These are phyloP conservation scores for Drosophila nebulosa DNA, from an alignment of 1,140 invertebrate species.

Conservation along the genomic window DNA sequence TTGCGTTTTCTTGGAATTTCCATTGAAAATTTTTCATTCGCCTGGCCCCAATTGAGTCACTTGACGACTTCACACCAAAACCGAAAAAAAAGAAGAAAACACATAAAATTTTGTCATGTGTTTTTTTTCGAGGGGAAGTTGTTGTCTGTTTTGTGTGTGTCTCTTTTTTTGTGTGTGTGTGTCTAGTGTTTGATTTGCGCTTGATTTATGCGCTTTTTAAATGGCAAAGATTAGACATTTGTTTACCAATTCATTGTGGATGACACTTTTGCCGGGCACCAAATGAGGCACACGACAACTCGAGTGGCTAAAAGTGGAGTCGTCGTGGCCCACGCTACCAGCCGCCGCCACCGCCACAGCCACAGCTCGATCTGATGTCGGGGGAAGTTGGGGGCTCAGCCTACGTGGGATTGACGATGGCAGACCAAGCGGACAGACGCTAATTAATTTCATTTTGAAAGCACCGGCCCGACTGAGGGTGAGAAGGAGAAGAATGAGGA, in stretches of 20 bases:
- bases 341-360: background rate
- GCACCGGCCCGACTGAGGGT: no score
- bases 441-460: constrained; percentile 64
- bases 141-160: constrained; percentile 5
- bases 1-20: background rate
- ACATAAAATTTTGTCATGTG: constrained; percentile 45
- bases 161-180: constrained; percentile 15
- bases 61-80: constrained; percentile 34
- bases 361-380: background rate
- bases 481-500: background rate
- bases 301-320: background rate
- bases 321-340: background rate
- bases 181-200: constrained; percentile 63
- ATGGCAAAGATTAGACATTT: constrained; percentile 79
- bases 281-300: constrained; percentile 34
- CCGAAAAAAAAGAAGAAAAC: background rate
- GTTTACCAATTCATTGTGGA: constrained; percentile 74
- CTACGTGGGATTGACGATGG: constrained; percentile 11
- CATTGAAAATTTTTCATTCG: background rate
- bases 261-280: constrained; percentile 59
- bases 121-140: constrained; percentile 4
- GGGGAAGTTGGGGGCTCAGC: constrained; percentile 15
- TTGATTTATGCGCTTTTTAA: constrained; percentile 78
- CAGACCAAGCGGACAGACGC: constrained; percentile 67
- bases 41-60: constrained; percentile 40